A percentile compares a stretch with the other conserved stretches of the same genome.
phyloP scores from a whole-genome alignment of 2,888 invertebrate genomes.

The Caenorhabditis becei region DNA sequence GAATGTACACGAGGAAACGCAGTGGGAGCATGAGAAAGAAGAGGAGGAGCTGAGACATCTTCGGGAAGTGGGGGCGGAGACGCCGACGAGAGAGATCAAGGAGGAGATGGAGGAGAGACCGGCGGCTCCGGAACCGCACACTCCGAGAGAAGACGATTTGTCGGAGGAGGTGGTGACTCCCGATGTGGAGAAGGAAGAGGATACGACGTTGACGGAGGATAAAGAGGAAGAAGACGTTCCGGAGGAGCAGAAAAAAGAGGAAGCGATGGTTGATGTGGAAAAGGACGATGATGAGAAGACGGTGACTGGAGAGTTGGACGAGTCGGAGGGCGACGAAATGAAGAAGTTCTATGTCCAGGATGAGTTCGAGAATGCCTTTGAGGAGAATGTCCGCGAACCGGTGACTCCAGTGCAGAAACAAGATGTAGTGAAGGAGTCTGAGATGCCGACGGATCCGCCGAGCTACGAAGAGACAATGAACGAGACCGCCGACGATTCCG shows the following conservation, averaged over 20 bases:
- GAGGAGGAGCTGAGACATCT: constrained; percentile 24
- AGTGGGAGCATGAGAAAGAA: constrained; percentile 34
- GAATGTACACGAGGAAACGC: constrained; percentile 7
- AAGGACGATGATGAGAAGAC: not conserved
- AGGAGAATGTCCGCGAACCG: constrained; percentile 39
- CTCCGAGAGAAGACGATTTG: not conserved
- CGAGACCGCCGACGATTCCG: constrained; percentile 44
- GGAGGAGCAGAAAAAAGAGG: too few species aligned
- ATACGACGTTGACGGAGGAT: not conserved
- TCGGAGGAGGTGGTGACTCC: too few species aligned
- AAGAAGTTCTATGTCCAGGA: constrained; percentile 33
- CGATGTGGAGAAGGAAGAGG: too few species aligned
- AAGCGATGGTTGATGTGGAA: too few species aligned
- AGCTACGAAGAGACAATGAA: not conserved
- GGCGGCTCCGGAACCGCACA: not conserved
- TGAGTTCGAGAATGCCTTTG: constrained; percentile 36
- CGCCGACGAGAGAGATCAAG: not conserved
- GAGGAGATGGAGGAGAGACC: not conserved
- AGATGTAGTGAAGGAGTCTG: not conserved
- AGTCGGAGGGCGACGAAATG: constrained; percentile 46
- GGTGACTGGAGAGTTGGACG: not conserved
- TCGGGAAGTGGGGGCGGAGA: not conserved
- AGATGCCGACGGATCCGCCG: not conserved
- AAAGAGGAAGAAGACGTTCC: not conserved
- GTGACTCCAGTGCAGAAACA: not conserved